Conservation (phyloP, 92 coral and sea anemone genomes). For the Virgularia gustaviana region DNA sequence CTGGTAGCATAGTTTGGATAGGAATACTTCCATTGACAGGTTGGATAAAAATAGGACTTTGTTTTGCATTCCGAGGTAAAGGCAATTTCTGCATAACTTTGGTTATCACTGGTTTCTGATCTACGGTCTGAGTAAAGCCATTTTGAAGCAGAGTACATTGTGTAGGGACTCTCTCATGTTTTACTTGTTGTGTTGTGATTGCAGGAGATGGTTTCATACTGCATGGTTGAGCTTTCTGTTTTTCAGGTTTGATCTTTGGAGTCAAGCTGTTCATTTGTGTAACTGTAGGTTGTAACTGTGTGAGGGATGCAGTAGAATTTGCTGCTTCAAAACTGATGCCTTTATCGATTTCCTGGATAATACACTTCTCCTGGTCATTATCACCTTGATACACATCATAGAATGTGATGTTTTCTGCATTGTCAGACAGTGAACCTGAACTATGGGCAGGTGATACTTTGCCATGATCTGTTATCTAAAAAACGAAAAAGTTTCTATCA, state of each 20-base stretch:
- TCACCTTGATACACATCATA: background rate
- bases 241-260: constrained; percentile 8
- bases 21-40: constrained; percentile 23
- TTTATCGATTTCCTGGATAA: constrained; percentile 20
- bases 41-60: constrained; percentile 29
- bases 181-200: background rate
- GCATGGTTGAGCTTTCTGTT: background rate
- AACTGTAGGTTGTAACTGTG: background rate
- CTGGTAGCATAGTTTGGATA: constrained; percentile 19
- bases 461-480: constrained; percentile 5
- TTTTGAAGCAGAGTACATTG: constrained; percentile 9
- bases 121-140: background rate
- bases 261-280: background rate
- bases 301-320: background rate
- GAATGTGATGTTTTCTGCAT: constrained; percentile 10
- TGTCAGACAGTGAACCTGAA: constrained; percentile 17
- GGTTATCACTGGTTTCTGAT: constrained; percentile 19
- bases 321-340: constrained; percentile 13
- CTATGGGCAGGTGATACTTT: constrained; percentile 15
- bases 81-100: constrained; percentile 26
- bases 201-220: background rate
- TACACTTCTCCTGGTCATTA: constrained; percentile 9
- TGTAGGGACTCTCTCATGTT: constrained; percentile 1
- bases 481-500: background rate
- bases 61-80: constrained; percentile 26